Percentiles rank a stretch among this genome's conserved stretches.
Conservation (phyloP, 1,140 invertebrate species). For the Drosophila mojavensis region DNA sequence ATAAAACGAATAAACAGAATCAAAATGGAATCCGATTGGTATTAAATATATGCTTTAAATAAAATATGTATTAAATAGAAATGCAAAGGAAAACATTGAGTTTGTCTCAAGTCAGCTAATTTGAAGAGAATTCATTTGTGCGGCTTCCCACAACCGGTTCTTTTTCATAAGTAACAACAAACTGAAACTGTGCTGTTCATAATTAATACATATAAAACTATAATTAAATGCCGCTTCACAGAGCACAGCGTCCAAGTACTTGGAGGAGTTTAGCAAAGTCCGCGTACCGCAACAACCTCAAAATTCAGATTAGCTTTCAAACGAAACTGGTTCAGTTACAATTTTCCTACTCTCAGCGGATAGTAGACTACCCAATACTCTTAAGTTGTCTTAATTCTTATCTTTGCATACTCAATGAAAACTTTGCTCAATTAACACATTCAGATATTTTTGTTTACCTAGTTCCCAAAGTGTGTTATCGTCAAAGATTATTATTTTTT, state of each 20-base stretch:
- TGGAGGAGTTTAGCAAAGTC: constrained; percentile 6
- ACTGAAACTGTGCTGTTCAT: not conserved
- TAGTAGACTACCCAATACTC: not conserved
- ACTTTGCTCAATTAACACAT: constrained; percentile 33
- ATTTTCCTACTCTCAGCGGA: not conserved
- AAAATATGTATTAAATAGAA: no score
- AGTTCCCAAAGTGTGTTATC: constrained; percentile 11
- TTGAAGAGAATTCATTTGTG: constrained; percentile 8
- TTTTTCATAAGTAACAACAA: not conserved
- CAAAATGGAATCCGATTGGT: no score
- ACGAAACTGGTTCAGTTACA: not conserved
- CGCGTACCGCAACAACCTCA: constrained; percentile 35
- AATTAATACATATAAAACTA: constrained; percentile 19
- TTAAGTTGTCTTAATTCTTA: not conserved
- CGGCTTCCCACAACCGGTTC: constrained; percentile 33
- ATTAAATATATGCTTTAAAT: no score
- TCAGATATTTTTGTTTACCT: constrained; percentile 45
- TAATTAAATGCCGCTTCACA: constrained; percentile 7
- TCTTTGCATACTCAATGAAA: no score
- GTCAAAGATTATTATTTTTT: constrained; percentile 17
- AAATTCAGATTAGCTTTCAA: constrained; percentile 33
- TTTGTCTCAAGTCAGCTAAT: not conserved
- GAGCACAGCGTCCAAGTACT: constrained; percentile 1
- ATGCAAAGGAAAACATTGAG: no score
- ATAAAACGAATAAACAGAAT: not conserved